Evolutionary conservation across 2,888 invertebrate genomes (phyloP).

Genomic region (Drosophila falleni): DNA sequence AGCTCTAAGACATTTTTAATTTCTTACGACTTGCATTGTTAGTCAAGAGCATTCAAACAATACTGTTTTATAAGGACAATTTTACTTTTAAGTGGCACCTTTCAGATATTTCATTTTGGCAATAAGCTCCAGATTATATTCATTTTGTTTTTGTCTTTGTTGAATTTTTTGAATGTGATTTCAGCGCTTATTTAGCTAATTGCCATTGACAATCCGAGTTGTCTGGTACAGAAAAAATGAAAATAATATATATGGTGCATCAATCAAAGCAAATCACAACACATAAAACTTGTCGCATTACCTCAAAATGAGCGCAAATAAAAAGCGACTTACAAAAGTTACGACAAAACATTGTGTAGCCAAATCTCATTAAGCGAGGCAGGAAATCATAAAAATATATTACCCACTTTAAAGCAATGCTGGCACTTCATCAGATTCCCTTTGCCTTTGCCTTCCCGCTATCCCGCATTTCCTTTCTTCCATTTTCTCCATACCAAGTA

Average conservation of each 20-base stretch:
- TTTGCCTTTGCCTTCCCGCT: background rate
- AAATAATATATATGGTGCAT: conserved; percentile 36
- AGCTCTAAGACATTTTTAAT: background rate
- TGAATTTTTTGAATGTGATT: background rate
- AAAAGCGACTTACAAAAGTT: conserved; percentile 57
- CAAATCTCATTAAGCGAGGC: conserved; percentile 69
- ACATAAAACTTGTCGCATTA: conserved; percentile 80
- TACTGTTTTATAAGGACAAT: background rate
- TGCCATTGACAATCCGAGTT: conserved; percentile 24
- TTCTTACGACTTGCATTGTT: background rate
- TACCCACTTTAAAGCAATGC: conserved; percentile 78
- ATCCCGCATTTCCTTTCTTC: background rate
- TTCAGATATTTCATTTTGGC: background rate
- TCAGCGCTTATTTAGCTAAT: conserved; percentile 35
- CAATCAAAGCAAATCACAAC: conserved; percentile 77
- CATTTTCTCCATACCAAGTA: conserved; percentile 1
- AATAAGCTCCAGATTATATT: background rate
- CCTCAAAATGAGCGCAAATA: conserved; percentile 71
- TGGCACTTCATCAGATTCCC: conserved; percentile 70
- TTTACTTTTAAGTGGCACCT: background rate
- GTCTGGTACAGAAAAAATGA: conserved; percentile 12
- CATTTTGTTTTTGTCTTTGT: background rate
- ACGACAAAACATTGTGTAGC: conserved; percentile 50
- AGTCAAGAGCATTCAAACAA: background rate
- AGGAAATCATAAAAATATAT: conserved; percentile 77